Evolutionary conservation across 2,797 vertebrate species (phyloP).

Genomic region (Acanthiza pusilla): DNA sequence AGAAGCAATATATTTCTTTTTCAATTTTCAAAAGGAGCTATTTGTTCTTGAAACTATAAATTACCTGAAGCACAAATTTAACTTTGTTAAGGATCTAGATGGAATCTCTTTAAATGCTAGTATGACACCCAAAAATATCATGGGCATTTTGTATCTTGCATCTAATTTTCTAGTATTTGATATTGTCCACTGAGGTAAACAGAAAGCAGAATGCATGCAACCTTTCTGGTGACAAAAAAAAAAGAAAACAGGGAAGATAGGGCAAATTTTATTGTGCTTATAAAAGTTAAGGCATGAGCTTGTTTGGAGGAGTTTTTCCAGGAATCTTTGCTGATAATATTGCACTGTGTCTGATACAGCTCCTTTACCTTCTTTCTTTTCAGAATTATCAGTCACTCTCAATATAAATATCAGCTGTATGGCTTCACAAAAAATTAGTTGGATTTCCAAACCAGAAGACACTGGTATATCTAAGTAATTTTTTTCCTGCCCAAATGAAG

Average conservation of each 20-base stretch:
- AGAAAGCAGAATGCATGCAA: neutral
- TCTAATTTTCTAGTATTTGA: neutral
- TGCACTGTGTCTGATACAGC: neutral
- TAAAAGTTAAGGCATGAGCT: neutral
- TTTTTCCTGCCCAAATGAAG: neutral
- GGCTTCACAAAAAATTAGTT: neutral
- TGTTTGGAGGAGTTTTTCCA: neutral
- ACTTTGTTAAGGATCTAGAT: neutral
- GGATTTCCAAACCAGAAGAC: constrained; percentile 23
- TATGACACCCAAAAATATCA: neutral
- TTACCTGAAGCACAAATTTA: neutral
- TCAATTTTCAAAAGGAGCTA: neutral
- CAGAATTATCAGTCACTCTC: neutral
- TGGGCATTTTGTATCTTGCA: neutral
- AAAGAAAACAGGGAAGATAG: neutral
- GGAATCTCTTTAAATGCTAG: neutral
- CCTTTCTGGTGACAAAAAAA: neutral
- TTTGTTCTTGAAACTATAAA: neutral
- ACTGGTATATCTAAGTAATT: neutral
- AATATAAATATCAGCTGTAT: neutral
- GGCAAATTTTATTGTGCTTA: neutral
- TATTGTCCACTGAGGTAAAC: neutral
- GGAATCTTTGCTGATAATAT: neutral
- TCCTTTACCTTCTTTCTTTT: neutral
- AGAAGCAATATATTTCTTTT: neutral